A percentile compares a stretch with the other conserved stretches of the same genome.
Evolutionary conservation across 2,797 vertebrate species (phyloP).

Genomic region (Oreochromis grahami): DNA sequence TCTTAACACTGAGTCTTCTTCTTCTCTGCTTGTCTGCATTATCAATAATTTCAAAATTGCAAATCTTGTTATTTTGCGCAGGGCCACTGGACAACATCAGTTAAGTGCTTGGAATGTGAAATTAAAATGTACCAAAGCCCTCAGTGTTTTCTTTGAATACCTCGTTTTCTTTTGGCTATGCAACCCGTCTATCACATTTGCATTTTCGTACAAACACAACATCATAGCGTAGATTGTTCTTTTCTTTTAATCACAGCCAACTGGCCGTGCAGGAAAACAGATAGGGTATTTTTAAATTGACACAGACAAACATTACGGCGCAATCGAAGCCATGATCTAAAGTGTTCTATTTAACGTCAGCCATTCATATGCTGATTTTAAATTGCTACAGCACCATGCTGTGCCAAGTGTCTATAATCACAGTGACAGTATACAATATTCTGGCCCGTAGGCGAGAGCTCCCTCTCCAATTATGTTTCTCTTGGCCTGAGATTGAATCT

Average conservation of each 20-base stretch:
- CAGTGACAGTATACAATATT: conserved; percentile 55
- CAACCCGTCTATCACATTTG: not conserved
- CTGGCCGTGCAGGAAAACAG: conserved; percentile 14
- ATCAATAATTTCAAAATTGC: not conserved
- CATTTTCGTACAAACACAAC: conserved; percentile 2
- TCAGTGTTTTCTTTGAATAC: not conserved
- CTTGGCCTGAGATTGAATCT: conserved; percentile 70
- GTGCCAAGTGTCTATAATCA: conserved; percentile 61
- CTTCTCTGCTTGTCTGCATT: not conserved
- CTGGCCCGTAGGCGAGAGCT: conserved; percentile 50
- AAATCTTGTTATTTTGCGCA: not conserved
- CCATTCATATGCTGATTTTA: conserved; percentile 51
- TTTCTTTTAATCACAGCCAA: conserved; percentile 18
- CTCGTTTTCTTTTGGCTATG: not conserved
- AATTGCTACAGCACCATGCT: conserved; percentile 45
- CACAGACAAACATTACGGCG: conserved; percentile 26
- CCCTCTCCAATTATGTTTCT: conserved; percentile 65
- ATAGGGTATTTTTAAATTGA: conserved; percentile 35
- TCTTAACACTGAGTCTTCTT: not conserved
- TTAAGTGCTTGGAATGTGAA: not conserved
- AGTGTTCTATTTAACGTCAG: conserved; percentile 40
- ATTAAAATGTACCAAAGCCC: not conserved
- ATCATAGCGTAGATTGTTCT: not conserved
- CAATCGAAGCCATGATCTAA: conserved; percentile 49
- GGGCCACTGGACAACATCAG: not conserved